These are phyloP conservation scores for Eristalinus aeneus DNA, from an alignment of 2,888 invertebrate genomes.

Conservation along the genomic window DNA sequence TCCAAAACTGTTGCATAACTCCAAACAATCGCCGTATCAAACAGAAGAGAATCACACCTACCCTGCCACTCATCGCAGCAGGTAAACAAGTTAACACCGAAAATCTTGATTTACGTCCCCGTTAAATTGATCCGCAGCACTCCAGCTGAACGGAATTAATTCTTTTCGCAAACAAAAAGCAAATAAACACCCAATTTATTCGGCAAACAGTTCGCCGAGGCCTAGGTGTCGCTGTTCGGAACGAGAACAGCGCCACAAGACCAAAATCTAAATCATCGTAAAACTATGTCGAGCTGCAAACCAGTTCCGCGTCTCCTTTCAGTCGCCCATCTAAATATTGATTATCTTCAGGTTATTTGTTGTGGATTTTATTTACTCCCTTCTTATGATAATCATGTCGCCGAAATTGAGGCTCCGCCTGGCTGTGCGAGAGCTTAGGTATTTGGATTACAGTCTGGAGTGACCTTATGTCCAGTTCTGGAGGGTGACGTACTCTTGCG, in stretches of 20 bases:
- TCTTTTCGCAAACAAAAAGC: not conserved
- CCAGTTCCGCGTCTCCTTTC: conserved; percentile 3
- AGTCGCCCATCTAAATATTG: conserved; percentile 7
- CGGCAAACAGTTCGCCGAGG: not conserved
- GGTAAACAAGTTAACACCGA: not conserved
- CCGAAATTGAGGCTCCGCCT: not conserved
- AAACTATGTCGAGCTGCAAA: not conserved
- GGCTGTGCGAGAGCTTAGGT: not conserved
- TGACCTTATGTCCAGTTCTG: not conserved
- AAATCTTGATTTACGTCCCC: not conserved
- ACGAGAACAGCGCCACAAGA: not conserved
- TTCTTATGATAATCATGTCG: conserved; percentile 13
- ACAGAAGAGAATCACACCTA: not conserved
- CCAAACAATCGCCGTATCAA: not conserved
- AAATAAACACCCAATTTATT: not conserved
- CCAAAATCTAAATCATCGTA: not conserved
- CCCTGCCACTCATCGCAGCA: not conserved
- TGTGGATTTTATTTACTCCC: conserved; percentile 19
- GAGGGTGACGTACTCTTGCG: not conserved
- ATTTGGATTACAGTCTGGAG: not conserved
- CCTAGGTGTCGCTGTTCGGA: not conserved
- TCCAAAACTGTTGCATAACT: not conserved
- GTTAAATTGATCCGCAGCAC: not conserved
- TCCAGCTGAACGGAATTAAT: not conserved
- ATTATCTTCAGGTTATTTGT: conserved; percentile 22